Evolutionary conservation across 92 coral and sea anemone species (phyloP).

Genomic region (Epizoanthus illoricatus): DNA sequence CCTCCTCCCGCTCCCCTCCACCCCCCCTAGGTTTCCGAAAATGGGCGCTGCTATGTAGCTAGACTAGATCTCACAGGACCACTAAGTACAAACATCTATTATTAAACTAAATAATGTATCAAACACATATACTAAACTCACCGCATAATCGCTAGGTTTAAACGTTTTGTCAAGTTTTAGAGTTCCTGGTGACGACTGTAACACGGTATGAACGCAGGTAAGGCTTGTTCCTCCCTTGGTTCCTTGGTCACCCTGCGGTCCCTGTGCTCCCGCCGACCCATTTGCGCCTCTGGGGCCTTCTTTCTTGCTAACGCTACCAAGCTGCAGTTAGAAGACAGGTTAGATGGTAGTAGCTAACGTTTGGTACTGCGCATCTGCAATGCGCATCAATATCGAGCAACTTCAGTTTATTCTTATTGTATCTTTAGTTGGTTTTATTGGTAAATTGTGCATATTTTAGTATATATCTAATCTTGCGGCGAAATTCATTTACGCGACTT

Average conservation of each 20-base stretch:
- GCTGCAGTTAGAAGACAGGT: background rate
- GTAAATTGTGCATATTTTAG: too few relatives aligned
- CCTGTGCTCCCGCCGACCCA: slow-evolving; percentile 3
- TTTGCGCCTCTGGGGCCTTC: slow-evolving; percentile 12
- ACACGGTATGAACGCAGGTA: background rate
- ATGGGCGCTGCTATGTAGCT: too few relatives aligned
- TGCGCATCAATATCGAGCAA: too few relatives aligned
- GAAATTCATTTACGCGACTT: too few relatives aligned
- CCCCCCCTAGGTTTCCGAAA: too few relatives aligned
- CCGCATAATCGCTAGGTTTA: background rate
- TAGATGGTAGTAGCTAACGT: background rate
- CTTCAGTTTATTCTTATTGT: too few relatives aligned
- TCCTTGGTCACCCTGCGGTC: slow-evolving; percentile 14
- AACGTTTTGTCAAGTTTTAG: background rate
- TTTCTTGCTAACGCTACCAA: slow-evolving; percentile 5
- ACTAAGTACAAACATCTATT: too few relatives aligned
- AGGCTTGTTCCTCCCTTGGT: background rate
- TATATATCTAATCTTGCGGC: too few relatives aligned
- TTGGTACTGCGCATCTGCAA: background rate
- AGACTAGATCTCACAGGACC: too few relatives aligned
- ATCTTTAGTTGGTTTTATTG: too few relatives aligned
- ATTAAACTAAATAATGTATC: too few relatives aligned
- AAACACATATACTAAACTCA: background rate
- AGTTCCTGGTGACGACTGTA: background rate
- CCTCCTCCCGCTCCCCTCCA: too few relatives aligned